A percentile compares a stretch with the other conserved stretches of the same genome.
These are phyloP conservation scores for Artibeus jamaicensis DNA, from an alignment of 2,797 vertebrate genomes.

Conservation along the genomic window DNA sequence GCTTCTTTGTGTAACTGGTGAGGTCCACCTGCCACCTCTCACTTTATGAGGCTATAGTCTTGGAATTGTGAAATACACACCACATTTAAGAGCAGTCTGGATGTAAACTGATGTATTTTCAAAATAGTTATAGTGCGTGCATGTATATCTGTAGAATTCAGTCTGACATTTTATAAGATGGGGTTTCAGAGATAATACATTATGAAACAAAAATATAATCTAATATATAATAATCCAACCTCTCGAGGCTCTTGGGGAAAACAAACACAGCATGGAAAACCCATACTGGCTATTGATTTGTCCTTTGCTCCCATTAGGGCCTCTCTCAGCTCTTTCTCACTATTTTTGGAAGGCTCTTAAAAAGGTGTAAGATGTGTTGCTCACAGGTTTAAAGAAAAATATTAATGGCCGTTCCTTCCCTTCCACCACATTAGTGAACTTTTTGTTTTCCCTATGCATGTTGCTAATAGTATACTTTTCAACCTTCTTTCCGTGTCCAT, in stretches of 20 bases:
- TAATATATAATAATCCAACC: not conserved
- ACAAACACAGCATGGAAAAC: not conserved
- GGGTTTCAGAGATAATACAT: not conserved
- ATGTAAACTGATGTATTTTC: not conserved
- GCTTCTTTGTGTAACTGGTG: not conserved
- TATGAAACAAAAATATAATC: not conserved
- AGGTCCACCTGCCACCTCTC: not conserved
- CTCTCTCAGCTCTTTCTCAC: not conserved
- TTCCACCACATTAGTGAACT: not conserved
- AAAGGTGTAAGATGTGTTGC: not conserved
- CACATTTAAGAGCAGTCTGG: not conserved
- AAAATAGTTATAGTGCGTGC: not conserved
- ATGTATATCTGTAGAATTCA: not conserved
- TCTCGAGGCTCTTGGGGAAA: not conserved
- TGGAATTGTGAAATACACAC: not conserved
- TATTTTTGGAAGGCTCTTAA: not conserved
- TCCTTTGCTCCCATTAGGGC: not conserved
- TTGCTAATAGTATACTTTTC: not conserved
- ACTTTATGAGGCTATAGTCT: not conserved
- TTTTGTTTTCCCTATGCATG: not conserved
- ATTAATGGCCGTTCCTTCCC: not conserved
- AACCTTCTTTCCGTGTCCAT: not conserved
- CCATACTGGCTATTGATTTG: not conserved
- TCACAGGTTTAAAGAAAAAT: not conserved
- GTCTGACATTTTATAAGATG: not conserved